Evolutionary conservation across 1,140 invertebrate genomes (phyloP), one percentile per base, ranked within the genome.

Genomic region (Lasioglossum baleicum): DNA sequence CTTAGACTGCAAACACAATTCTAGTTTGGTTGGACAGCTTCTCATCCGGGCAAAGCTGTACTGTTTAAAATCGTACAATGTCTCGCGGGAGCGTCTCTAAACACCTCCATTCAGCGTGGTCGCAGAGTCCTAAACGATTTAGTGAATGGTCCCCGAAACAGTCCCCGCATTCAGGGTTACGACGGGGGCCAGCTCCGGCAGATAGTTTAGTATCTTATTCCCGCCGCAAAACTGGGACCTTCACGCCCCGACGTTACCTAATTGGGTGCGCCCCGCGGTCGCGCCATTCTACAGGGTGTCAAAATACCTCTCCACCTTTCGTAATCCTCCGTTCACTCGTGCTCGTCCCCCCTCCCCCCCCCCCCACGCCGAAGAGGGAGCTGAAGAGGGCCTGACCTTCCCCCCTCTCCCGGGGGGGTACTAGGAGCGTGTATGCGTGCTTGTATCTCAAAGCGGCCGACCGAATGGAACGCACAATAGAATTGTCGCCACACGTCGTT

Each of bases 211-310:
- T 85, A 85, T 86, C 81, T 86, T 80, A 81, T 81, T 74, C 69
- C 56, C 42, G 65, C 15, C 60, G 56, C 51, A 48, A n/a, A 40
- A 51, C 69, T 58, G 58, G 58, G 70, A 73, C 60, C 67, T 88
- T 91, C 85, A 92, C 89, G 88, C 87, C 84, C 88, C 84, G 70
- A 86, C 85, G 89, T 89, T 90, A 87, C 90, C 91, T 93, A 93
- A 93, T 93, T 93, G 92, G 92, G 89, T 90, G 87, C 87, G 87
- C 91, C 91, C 88, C 91, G 91, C 89, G 91, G 84, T 89, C 91
- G 89, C 81, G 84, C 88, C 84, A 91, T 93, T 93, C 92, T 92
- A 85, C 88, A 74, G 82, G 91, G 92, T 93, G 92, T 93, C 92
- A 93, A 93, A 93, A 93, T 93, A 93, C 92, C 88, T 87, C 87